phyloP scores from a whole-genome alignment of 2,797 vertebrate species.

The Tragelaphus oryx region DNA sequence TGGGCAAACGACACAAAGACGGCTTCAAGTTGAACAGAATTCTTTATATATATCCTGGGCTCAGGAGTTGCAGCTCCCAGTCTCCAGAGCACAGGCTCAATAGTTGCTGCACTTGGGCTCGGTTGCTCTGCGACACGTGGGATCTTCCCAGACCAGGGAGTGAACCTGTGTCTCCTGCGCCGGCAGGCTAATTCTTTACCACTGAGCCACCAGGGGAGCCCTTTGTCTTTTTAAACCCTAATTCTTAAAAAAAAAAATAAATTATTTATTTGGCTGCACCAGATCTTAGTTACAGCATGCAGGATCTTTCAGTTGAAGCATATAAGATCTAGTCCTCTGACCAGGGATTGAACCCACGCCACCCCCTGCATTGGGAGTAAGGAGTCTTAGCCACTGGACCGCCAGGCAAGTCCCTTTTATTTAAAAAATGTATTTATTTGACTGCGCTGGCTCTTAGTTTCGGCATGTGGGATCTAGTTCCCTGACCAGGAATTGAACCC shows the following conservation, averaged over 20 bases:
- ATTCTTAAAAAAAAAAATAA: neutral
- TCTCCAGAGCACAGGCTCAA: neutral
- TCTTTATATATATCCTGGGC: no score
- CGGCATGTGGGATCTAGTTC: neutral
- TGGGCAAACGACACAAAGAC: neutral
- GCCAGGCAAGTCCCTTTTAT: neutral
- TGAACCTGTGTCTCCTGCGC: neutral
- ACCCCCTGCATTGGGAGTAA: neutral
- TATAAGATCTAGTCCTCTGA: neutral
- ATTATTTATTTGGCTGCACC: neutral
- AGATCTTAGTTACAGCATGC: accelerated
- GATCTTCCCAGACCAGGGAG: neutral
- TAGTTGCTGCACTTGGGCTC: neutral
- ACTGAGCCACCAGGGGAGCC: neutral
- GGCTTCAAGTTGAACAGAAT: neutral
- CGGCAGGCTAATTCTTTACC: neutral
- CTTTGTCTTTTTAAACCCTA: neutral
- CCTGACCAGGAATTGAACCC: no score
- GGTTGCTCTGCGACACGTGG: accelerated
- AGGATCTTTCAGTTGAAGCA: neutral
- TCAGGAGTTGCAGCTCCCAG: neutral
- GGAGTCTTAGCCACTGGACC: neutral
- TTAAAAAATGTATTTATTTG: neutral
- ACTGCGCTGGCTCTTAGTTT: accelerated
- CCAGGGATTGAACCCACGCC: neutral